A percentile compares a stretch with the other conserved stretches of the same genome.
Conservation (phyloP, 2,113 vertebrate species). For the Gasterosteus nipponicus region DNA sequence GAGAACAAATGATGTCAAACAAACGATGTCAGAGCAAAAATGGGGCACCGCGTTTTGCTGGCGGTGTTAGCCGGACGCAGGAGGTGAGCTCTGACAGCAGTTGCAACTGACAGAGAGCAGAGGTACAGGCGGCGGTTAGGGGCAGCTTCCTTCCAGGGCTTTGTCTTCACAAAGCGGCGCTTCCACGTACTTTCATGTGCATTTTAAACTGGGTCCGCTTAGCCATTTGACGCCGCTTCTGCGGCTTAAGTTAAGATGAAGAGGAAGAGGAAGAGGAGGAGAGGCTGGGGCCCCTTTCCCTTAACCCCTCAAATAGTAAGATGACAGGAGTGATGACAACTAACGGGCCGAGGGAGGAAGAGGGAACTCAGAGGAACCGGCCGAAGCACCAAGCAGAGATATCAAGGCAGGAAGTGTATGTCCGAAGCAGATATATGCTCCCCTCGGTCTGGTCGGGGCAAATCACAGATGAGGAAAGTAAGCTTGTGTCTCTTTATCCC, state of each 20-base stretch:
- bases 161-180: slow-evolving; percentile 44
- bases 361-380: slow-evolving; percentile 29
- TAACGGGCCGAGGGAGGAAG: background rate
- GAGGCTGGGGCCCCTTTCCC: slow-evolving; percentile 31
- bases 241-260: slow-evolving; percentile 28
- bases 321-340: slow-evolving; percentile 28
- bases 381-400: slow-evolving; percentile 2
- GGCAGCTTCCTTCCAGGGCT: slow-evolving; percentile 65
- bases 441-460: slow-evolving; percentile 14
- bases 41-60: slow-evolving; percentile 24
- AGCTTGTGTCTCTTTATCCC: slow-evolving; percentile 20
- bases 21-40: slow-evolving; percentile 6
- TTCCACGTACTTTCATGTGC: slow-evolving; percentile 58
- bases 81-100: slow-evolving; percentile 49
- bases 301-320: slow-evolving; percentile 44
- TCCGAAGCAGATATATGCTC: slow-evolving; percentile 28
- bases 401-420: background rate
- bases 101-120: slow-evolving; percentile 63
- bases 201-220: slow-evolving; percentile 40
- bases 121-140: slow-evolving; percentile 51
- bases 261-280: slow-evolving; percentile 25
- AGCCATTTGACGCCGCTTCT: slow-evolving; percentile 27
- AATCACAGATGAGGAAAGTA: slow-evolving; percentile 26
- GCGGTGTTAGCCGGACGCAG: slow-evolving; percentile 12
- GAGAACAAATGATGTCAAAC: background rate